Conservation (phyloP, 2,113 vertebrate genomes). For the Mastomys coucha region DNA sequence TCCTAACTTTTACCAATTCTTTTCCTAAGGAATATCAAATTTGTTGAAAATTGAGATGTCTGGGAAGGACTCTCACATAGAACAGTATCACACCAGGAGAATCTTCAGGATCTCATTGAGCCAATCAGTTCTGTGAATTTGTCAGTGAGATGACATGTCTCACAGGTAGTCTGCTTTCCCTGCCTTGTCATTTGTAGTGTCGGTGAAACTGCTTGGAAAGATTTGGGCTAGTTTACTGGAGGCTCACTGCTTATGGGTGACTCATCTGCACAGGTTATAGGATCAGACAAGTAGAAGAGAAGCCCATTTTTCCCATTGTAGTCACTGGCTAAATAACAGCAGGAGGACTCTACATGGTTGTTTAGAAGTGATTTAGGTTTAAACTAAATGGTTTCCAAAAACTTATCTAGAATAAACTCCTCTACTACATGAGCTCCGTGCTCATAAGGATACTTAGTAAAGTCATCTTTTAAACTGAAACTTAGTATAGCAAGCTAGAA, state of each 20-base stretch:
- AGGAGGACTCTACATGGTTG: neutral
- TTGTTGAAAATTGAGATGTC: conserved; percentile 12
- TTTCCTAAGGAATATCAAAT: neutral
- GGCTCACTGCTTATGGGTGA: neutral
- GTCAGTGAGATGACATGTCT: neutral
- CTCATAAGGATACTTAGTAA: neutral
- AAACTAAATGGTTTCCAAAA: conserved; percentile 18
- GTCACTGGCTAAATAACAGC: neutral
- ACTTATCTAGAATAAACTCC: neutral
- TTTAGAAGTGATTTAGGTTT: neutral
- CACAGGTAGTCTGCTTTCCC: neutral
- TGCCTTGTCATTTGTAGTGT: neutral
- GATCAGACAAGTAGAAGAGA: conserved; percentile 7
- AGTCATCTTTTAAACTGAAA: conserved; percentile 6
- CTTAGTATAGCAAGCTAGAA: neutral
- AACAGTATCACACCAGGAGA: neutral
- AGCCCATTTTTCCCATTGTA: neutral
- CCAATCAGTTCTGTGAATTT: neutral
- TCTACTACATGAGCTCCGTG: conserved; percentile 7
- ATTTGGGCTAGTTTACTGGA: neutral
- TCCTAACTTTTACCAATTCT: neutral
- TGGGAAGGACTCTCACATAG: neutral
- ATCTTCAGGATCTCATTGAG: neutral
- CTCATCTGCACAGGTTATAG: conserved; percentile 51
- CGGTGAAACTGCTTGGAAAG: conserved; percentile 41